Evolutionary conservation across 1,140 invertebrate species (phyloP), one percentile per base, ranked within the genome.

Genomic region (Sarcophaga peregrina): DNA sequence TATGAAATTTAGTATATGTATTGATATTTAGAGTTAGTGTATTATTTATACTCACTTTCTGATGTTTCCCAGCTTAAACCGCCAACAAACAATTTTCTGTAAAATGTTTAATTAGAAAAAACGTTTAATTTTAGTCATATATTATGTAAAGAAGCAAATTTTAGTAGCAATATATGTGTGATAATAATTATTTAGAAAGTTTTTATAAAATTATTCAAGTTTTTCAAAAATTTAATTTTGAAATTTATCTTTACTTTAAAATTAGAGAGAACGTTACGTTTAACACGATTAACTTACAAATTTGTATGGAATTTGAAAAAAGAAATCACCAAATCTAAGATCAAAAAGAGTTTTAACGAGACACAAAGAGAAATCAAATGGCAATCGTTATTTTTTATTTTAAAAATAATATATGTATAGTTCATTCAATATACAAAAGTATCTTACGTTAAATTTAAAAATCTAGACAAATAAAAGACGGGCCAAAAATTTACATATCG

Each of bases 11-110:
- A 48, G 83, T 62, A 48, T 52, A 50, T 37, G 72, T 5, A 52
- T 15, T 7, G 54, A 83, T 17, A 62, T 54, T 82, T 13, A 78
- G 8, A 37, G 37, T 46, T 25, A 47, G 46, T 0, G 82, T 48
- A 48, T 81, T 80, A n/a, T 52, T 82, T 82, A 87, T 80, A 96
- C 96, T 97, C 93, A 98, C 97, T 98, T 92, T 98, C 97, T 91
- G 96, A 96, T 25, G 97, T 98, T 93, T 98, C 97, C 97, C 97
- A 98, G 93, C 97, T 98, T 84, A 99, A 92, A 83, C 97, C 97
- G 89, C 98, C 98, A 92, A 98, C 97, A 94, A 99, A 99, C 85
- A 99, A 94, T 94, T 99, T 99, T 93, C 97, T 98, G 94, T 87
- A 95, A 82, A 73, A 50, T 82, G 47, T 15, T 78, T 20, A 50